phyloP scores from a whole-genome alignment of 2,797 vertebrate genomes.

The Rhincodon typus region DNA sequence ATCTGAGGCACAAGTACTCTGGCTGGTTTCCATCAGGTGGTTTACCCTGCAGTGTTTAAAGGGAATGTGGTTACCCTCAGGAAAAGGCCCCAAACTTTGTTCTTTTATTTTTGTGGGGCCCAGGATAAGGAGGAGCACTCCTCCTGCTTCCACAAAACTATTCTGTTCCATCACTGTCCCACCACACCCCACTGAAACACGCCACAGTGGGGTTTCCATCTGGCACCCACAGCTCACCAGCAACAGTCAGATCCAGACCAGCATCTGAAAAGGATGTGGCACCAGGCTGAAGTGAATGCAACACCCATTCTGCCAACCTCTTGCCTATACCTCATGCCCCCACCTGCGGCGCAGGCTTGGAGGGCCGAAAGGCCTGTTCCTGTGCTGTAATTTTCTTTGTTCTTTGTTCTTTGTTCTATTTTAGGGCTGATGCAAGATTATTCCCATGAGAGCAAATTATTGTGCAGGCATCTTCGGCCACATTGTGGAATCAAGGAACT shows the following conservation, averaged over 20 bases:
- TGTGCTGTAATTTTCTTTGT: too few species aligned
- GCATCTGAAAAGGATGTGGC: neutral
- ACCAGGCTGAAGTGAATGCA: too few species aligned
- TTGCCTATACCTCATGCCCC: neutral
- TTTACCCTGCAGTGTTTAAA: neutral
- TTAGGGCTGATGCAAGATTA: neutral
- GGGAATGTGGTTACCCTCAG: neutral
- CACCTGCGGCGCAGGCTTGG: too few species aligned
- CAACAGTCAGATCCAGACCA: neutral
- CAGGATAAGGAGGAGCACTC: neutral
- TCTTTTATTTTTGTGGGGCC: neutral
- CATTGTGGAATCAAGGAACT: neutral
- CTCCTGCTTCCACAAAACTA: neutral
- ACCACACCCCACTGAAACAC: too few species aligned
- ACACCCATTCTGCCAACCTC: neutral
- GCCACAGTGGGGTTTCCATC: neutral
- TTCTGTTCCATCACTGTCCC: neutral
- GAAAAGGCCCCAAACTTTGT: neutral
- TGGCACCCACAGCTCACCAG: neutral
- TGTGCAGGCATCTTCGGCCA: neutral
- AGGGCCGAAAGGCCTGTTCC: too few species aligned
- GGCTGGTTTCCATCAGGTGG: too few species aligned
- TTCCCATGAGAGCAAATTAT: neutral
- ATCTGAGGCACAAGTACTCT: neutral
- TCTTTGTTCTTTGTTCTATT: neutral